Evolutionary conservation across 2,113 vertebrate genomes (phyloP).

Genomic region (Lamprologus lemairii): DNA sequence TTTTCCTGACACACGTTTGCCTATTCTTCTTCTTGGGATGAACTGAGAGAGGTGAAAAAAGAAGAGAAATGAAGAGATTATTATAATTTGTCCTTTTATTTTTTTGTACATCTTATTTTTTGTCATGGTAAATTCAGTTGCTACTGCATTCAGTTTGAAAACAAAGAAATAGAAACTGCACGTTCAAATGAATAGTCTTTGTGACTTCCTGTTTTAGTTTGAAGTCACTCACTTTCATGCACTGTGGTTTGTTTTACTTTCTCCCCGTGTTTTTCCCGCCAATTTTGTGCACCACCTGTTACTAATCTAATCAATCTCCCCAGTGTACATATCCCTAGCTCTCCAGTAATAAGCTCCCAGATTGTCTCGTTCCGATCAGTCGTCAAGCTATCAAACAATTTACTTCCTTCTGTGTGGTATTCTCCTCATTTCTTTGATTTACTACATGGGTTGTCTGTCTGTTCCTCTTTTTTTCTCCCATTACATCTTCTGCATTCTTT

Average conservation of each 20-base stretch:
- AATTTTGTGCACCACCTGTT: background rate
- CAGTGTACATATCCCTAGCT: background rate
- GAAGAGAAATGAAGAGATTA: background rate
- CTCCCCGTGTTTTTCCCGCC: background rate
- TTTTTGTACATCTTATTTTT: background rate
- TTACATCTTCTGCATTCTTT: background rate
- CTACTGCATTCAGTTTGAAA: background rate
- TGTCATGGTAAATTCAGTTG: background rate
- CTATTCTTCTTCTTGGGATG: constrained; percentile 96
- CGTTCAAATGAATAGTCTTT: background rate
- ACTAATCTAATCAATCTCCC: background rate
- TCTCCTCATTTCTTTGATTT: background rate
- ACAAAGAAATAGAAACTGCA: background rate
- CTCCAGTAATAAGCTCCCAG: background rate
- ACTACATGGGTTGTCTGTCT: background rate
- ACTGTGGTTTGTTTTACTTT: background rate
- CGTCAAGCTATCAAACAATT: background rate
- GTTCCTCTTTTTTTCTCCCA: background rate
- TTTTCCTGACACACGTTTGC: constrained; percentile 97
- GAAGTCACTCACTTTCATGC: background rate
- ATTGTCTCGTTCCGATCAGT: background rate
- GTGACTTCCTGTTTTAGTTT: background rate
- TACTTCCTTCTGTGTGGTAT: background rate
- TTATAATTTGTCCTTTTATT: background rate
- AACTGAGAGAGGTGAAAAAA: constrained; percentile 65